Percentiles rank a stretch among this genome's conserved stretches.
phyloP scores from a whole-genome alignment of 2,113 vertebrate species.

The Scartelaos histophorus region DNA sequence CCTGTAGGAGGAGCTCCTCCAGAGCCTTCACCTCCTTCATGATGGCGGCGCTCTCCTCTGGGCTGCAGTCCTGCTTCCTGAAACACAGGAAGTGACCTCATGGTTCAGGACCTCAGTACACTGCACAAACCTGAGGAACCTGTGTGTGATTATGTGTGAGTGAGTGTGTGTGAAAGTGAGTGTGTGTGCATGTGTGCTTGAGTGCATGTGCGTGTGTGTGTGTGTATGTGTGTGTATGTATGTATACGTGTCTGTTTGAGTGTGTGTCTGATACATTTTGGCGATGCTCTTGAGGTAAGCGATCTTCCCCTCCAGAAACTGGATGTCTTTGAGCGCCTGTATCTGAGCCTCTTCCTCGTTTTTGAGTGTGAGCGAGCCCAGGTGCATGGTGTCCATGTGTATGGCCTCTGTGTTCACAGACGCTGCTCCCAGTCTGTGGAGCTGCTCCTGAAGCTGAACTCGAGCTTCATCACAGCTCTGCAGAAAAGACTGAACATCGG shows the following conservation, averaged over 20 bases:
- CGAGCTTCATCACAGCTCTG: conserved; percentile 78
- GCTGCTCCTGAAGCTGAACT: conserved; percentile 75
- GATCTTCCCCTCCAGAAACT: conserved; percentile 80
- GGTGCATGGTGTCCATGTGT: not conserved
- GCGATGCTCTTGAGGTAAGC: conserved; percentile 80
- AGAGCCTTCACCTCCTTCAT: conserved; percentile 78
- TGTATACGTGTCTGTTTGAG: conserved; percentile 1
- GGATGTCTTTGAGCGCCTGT: conserved; percentile 75
- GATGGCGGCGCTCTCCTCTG: conserved; percentile 79
- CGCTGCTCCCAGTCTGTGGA: conserved; percentile 59
- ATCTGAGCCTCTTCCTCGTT: conserved; percentile 65
- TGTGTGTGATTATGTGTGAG: too few relatives aligned
- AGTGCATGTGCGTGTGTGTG: too few relatives aligned
- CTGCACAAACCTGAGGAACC: not conserved
- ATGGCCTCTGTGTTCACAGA: conserved; percentile 48
- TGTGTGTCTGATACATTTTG: conserved; percentile 68
- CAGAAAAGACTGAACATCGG: conserved; percentile 78
- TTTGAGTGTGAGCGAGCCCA: conserved; percentile 57
- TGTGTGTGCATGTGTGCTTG: too few relatives aligned
- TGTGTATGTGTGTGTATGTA: too few relatives aligned
- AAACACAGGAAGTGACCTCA: conserved; percentile 1
- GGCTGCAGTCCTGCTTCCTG: conserved; percentile 83
- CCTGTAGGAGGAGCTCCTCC: conserved; percentile 75
- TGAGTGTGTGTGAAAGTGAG: too few relatives aligned
- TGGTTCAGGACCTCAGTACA: too few relatives aligned